A percentile compares a stretch with the other conserved stretches of the same genome.
Conservation (phyloP, 2,113 vertebrate species). For the Corydoras maculifer region DNA sequence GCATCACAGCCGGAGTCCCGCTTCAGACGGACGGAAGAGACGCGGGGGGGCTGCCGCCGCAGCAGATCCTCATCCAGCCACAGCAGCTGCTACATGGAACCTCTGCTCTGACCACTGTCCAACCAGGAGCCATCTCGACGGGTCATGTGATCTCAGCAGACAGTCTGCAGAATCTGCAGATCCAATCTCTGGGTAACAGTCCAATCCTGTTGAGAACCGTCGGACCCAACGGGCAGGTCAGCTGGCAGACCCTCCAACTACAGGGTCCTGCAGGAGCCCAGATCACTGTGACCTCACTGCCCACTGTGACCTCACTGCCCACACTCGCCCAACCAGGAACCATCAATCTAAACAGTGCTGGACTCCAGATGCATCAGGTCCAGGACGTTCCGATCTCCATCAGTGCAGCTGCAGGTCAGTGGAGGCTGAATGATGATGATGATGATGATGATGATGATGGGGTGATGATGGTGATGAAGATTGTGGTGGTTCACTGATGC, state of each 20-base stretch:
- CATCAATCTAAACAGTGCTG: slow-evolving; percentile 89
- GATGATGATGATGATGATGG: too few relatives aligned
- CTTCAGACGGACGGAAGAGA: slow-evolving; percentile 64
- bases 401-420: slow-evolving; percentile 71
- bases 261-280: slow-evolving; percentile 86
- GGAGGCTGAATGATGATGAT: not conserved
- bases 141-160: slow-evolving; percentile 85
- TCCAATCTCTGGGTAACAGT: slow-evolving; percentile 81
- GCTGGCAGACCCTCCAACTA: slow-evolving; percentile 95
- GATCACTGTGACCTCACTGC: slow-evolving; percentile 88
- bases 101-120: slow-evolving; percentile 77
- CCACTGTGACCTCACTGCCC: slow-evolving; percentile 65
- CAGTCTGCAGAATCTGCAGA: slow-evolving; percentile 88
- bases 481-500: too few relatives aligned
- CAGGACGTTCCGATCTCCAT: slow-evolving; percentile 84
- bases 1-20: slow-evolving; percentile 47
- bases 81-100: slow-evolving; percentile 82
- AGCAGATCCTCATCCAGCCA: slow-evolving; percentile 77
- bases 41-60: slow-evolving; percentile 71
- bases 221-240: slow-evolving; percentile 89
- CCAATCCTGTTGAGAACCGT: slow-evolving; percentile 89
- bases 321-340: slow-evolving; percentile 76
- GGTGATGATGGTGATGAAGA: too few relatives aligned
- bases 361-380: slow-evolving; percentile 91
- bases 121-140: slow-evolving; percentile 69